Percentiles rank a stretch among this genome's conserved stretches.
Conservation (phyloP, 2,888 invertebrate genomes). For the Eumacrocentrus americanus region DNA sequence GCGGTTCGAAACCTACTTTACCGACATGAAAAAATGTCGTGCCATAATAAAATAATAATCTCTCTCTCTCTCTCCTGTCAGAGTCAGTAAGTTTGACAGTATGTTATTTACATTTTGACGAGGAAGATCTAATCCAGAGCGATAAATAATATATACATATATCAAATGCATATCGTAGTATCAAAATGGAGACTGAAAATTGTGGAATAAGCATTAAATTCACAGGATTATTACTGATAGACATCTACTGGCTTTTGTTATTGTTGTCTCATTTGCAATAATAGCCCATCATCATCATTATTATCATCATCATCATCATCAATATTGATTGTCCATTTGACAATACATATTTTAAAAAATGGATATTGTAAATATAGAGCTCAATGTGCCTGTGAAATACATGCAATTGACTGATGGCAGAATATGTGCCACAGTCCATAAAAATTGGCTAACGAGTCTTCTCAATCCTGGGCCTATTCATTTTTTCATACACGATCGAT, state of each 20-base stretch:
- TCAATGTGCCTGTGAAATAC: conserved; percentile 72
- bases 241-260: not conserved
- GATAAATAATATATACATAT: not conserved
- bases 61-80: not conserved
- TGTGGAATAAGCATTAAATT: not conserved
- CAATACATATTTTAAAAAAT: conserved; percentile 55
- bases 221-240: not conserved
- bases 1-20: too few species aligned
- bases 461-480: conserved; percentile 53
- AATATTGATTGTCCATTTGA: too few species aligned
- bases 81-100: not conserved
- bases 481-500: conserved; percentile 61
- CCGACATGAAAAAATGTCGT: too few species aligned
- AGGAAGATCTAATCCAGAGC: not conserved
- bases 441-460: conserved; percentile 61
- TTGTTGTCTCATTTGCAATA: not conserved
- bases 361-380: conserved; percentile 74
- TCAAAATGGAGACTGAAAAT: not conserved
- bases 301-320: too few species aligned
- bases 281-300: not conserved
- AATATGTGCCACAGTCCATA: conserved; percentile 59
- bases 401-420: conserved; percentile 50
- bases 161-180: not conserved
- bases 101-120: not conserved
- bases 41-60: too few species aligned